phyloP scores from a whole-genome alignment of 2,888 invertebrate species.

The Tipula helvola region DNA sequence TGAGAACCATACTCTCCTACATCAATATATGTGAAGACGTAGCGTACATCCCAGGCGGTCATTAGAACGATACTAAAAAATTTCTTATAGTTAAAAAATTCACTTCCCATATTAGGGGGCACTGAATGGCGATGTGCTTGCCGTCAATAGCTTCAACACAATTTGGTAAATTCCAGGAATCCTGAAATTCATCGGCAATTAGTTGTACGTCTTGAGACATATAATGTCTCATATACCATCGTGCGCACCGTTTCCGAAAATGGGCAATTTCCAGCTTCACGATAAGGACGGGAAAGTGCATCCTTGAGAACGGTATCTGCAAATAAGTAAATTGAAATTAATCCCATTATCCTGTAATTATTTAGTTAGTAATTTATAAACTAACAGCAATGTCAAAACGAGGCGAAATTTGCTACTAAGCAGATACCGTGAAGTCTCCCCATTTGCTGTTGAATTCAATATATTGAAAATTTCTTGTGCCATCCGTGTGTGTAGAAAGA shows the following conservation, averaged over 20 bases:
- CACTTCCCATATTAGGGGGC: conserved; percentile 15
- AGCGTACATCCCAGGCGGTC: not conserved
- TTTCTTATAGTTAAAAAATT: not conserved
- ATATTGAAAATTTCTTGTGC: not conserved
- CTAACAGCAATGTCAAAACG: not conserved
- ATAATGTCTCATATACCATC: conserved; percentile 15
- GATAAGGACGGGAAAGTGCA: not conserved
- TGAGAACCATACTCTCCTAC: no score
- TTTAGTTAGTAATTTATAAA: not conserved
- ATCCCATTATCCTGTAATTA: not conserved
- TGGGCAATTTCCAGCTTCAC: conserved; percentile 12
- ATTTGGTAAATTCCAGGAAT: conserved; percentile 18
- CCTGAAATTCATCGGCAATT: conserved; percentile 12
- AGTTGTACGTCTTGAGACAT: conserved; percentile 12
- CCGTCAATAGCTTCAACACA: conserved; percentile 24
- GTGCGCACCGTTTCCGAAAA: conserved; percentile 12
- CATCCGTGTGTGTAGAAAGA: not conserved
- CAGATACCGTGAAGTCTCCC: not conserved
- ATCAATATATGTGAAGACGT: no score
- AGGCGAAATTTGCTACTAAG: not conserved
- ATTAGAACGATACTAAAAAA: not conserved
- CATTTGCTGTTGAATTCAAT: not conserved
- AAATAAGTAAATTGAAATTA: no score
- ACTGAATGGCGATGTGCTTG: conserved; percentile 22
- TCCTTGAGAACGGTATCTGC: no score